These are phyloP conservation scores for Ophthalmolycus amberensis DNA, from an alignment of 2,113 vertebrate species.

Conservation along the genomic window DNA sequence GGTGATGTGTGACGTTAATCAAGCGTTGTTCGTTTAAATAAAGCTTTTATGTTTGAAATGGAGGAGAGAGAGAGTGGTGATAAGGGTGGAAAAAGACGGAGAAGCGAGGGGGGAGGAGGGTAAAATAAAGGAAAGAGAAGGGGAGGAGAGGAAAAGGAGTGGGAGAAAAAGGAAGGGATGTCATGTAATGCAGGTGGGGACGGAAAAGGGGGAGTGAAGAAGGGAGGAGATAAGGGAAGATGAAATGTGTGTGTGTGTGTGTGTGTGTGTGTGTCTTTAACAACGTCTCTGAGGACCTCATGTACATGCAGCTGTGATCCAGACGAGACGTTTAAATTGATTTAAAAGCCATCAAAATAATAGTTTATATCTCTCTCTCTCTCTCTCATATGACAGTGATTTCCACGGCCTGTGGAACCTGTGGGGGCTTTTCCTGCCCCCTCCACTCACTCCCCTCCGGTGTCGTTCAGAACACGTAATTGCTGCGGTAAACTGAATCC, in stretches of 20 bases:
- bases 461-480: conserved; percentile 25
- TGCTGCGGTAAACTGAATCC: conserved; percentile 2
- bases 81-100: too few relatives aligned
- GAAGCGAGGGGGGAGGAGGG: neutral
- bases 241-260: neutral
- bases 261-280: neutral
- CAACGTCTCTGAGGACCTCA: neutral
- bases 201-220: neutral
- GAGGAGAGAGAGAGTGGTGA: too few relatives aligned
- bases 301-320: neutral
- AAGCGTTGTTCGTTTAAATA: neutral
- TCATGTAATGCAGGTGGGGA: conserved; percentile 12
- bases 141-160: neutral
- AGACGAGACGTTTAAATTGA: neutral
- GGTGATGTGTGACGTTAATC: conserved; percentile 35
- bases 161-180: neutral
- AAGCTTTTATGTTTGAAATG: neutral
- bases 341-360: neutral
- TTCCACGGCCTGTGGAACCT: too few relatives aligned
- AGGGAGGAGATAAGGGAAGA: conserved; percentile 17
- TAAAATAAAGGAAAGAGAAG: neutral
- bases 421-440: conserved; percentile 40
- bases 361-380: neutral
- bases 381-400: neutral
- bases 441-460: conserved; percentile 28